Evolutionary conservation across 2,888 invertebrate genomes (phyloP), one percentile per base, ranked within the genome.

Genomic region (Sinotaia quadrata): DNA sequence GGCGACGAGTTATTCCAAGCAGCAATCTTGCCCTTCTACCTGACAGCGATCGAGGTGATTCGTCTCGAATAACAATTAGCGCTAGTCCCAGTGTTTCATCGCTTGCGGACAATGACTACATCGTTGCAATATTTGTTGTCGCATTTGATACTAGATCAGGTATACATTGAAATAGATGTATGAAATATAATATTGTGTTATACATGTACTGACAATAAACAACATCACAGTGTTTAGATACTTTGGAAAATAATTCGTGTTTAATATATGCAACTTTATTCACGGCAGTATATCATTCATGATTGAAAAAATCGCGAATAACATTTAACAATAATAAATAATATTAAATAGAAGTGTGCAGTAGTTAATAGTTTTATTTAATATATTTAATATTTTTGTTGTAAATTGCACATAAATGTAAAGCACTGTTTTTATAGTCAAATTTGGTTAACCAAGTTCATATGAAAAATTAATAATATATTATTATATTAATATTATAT

Each of bases 61-160:
- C 61, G 12, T 79, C 77, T 24, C 75, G 75, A 56, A 79, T 82
- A 29, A 79, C 73, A 15, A 76, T 81, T n/a, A 81, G 78, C 65
- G 75, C 77, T 27, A 81, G 78, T 31, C 75, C 73, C n/a, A 77
- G 81, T 24, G 75, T 76, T 2, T 71, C 78, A 5, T 75, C 81
- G 27, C 69, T 78, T 18, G 66, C 70, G 2, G 82, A 82, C 58
- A 71, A 72, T 2, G 84, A 85, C 60, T 67, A 78, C 47, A 80
- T 89, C 52, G 86, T 88, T 31, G 84, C 86, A 62, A 84, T 89
- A 33, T 89, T 89, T 80, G 87, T 88, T 57, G 88, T 89, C n/a
- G 88, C 88, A 12, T 89, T 89, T 75, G 89, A 89, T 75, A 88
- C 87, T 10, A 70, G 84, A 70, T 82, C 84, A 75, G 84, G 84